A percentile compares a stretch with the other conserved stretches of the same genome.
phyloP scores from a whole-genome alignment of 1,140 invertebrate species.

The Manduca sexta region DNA sequence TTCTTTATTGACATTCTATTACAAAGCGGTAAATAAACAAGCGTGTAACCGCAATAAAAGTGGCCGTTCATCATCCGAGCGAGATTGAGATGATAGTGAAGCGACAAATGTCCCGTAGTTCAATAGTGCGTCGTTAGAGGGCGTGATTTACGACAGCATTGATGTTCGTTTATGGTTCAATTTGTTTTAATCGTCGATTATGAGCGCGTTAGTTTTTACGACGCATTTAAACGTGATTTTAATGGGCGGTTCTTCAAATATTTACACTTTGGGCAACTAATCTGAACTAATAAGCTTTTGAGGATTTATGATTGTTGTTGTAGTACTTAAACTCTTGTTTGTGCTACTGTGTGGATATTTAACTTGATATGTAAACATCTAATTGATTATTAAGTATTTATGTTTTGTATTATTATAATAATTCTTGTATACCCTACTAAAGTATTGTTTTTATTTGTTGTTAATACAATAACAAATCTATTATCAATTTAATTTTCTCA shows the following conservation, averaged over 20 bases:
- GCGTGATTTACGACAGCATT: constrained; percentile 48
- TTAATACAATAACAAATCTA: too few species aligned
- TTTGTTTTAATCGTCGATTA: constrained; percentile 40
- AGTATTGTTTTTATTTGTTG: too few species aligned
- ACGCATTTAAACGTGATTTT: constrained; percentile 40
- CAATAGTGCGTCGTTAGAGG: constrained; percentile 37
- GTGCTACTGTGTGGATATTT: too few species aligned
- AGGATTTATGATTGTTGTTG: constrained; percentile 16
- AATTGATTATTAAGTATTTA: too few species aligned
- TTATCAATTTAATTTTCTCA: too few species aligned
- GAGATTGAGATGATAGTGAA: constrained; percentile 48
- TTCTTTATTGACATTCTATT: constrained; percentile 49
- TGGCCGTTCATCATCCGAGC: constrained; percentile 40
- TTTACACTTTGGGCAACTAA: constrained; percentile 27
- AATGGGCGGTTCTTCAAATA: constrained; percentile 38
- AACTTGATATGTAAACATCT: too few species aligned
- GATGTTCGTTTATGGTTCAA: constrained; percentile 37
- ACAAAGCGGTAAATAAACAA: constrained; percentile 46
- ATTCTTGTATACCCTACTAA: too few species aligned
- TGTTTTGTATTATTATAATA: too few species aligned
- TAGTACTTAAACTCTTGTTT: not conserved
- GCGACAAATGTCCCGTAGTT: constrained; percentile 41
- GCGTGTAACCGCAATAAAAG: constrained; percentile 47
- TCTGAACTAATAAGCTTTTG: constrained; percentile 22
- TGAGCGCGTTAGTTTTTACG: constrained; percentile 41